Conservation (phyloP, 2,888 invertebrate genomes). For the Orthosia incerta region DNA sequence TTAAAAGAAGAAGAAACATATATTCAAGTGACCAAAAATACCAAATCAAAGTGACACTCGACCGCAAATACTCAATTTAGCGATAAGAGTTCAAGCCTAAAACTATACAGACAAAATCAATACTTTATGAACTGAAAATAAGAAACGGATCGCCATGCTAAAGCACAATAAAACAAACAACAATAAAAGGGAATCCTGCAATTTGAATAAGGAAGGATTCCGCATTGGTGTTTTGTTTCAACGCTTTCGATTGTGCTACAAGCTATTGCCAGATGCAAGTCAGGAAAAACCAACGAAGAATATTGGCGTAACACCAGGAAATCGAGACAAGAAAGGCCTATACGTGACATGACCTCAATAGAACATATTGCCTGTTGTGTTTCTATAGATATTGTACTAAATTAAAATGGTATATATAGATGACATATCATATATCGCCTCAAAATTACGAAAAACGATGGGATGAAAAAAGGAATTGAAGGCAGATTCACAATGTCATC, state of each 20-base stretch:
- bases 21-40: neutral
- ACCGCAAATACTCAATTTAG: neutral
- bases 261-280: neutral
- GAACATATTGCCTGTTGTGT: neutral
- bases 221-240: neutral
- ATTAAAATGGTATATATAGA: too few relatives aligned
- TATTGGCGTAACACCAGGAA: constrained; percentile 44
- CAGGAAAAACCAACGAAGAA: constrained; percentile 34
- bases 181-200: neutral
- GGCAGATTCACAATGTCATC: neutral
- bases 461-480: neutral
- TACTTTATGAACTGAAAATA: neutral
- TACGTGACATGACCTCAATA: constrained; percentile 16
- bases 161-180: neutral
- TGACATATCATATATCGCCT: neutral
- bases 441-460: neutral
- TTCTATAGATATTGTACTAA: neutral
- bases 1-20: too few relatives aligned
- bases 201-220: neutral
- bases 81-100: neutral
- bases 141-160: too few relatives aligned
- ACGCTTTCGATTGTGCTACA: neutral
- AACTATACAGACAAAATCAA: neutral
- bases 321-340: constrained; percentile 11
- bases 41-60: neutral